phyloP scores from a whole-genome alignment of 2,888 invertebrate species.

The Eupithecia tripunctaria region DNA sequence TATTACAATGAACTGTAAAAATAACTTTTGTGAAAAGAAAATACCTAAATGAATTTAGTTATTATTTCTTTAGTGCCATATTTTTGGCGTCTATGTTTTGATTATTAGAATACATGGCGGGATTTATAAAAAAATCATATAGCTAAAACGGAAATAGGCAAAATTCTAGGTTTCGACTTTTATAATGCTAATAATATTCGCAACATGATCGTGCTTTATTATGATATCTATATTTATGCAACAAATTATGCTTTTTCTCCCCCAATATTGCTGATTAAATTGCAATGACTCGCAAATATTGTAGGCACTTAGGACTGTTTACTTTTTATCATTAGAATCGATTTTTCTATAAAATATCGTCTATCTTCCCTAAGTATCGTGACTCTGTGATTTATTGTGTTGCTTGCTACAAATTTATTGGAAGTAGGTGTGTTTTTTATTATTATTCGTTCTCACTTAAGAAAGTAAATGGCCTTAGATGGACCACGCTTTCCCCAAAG shows the following conservation, averaged over 20 bases:
- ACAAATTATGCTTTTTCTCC: slow-evolving; percentile 54
- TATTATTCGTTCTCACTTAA: background rate
- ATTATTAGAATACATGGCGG: background rate
- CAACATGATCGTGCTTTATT: slow-evolving; percentile 60
- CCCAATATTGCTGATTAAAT: slow-evolving; percentile 56
- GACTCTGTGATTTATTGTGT: slow-evolving; percentile 5
- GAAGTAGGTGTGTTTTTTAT: background rate
- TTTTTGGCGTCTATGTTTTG: background rate
- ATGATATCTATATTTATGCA: slow-evolving; percentile 59
- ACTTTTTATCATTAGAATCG: slow-evolving; percentile 17
- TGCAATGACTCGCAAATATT: slow-evolving; percentile 57
- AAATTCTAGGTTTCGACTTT: background rate
- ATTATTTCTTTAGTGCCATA: too few species aligned
- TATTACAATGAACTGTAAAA: too few species aligned
- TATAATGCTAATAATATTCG: background rate
- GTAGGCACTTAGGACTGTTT: slow-evolving; percentile 10
- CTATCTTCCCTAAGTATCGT: slow-evolving; percentile 11
- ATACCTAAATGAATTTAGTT: background rate
- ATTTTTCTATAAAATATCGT: slow-evolving; percentile 11
- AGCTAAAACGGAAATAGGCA: background rate
- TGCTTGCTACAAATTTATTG: background rate
- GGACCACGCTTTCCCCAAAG: background rate
- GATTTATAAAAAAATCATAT: background rate
- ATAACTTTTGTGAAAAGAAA: background rate
- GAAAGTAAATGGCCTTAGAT: background rate